Evolutionary conservation across 2,888 invertebrate species (phyloP).

Genomic region (Trissolcus japonicus): DNA sequence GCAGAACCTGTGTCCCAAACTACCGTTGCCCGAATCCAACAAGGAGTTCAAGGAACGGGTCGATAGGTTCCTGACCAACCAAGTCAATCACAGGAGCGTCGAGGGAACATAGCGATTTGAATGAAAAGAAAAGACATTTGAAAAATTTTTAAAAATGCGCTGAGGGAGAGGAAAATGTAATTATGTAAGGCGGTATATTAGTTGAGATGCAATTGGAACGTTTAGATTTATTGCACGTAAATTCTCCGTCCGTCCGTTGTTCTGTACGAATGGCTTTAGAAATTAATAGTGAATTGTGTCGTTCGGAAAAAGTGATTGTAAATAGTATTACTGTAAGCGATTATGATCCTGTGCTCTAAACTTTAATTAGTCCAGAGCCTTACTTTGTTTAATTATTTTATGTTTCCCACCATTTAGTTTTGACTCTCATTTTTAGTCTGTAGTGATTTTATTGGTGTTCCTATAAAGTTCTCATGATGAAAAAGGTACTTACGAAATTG

Average conservation of each 20-base stretch:
- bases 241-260: no score
- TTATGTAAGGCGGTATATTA: no score
- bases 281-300: conserved; percentile 4
- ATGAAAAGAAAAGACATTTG: background rate
- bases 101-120: conserved; percentile 16
- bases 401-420: no score
- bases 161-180: background rate
- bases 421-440: no score
- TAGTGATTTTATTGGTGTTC: no score
- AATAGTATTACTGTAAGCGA: background rate
- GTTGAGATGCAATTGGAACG: no score
- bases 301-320: conserved; percentile 2
- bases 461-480: no score
- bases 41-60: conserved; percentile 66
- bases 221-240: no score
- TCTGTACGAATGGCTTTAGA: background rate
- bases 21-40: conserved; percentile 66
- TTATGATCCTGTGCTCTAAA: no score
- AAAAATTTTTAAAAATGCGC: background rate
- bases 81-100: conserved; percentile 62
- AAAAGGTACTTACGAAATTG: conserved; percentile 4
- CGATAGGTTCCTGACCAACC: conserved; percentile 66
- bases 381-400: background rate
- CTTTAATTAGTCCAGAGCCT: background rate
- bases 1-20: conserved; percentile 58